These are phyloP conservation scores for Chironomus striatipennis DNA, from an alignment of 1,140 invertebrate species.

Conservation along the genomic window DNA sequence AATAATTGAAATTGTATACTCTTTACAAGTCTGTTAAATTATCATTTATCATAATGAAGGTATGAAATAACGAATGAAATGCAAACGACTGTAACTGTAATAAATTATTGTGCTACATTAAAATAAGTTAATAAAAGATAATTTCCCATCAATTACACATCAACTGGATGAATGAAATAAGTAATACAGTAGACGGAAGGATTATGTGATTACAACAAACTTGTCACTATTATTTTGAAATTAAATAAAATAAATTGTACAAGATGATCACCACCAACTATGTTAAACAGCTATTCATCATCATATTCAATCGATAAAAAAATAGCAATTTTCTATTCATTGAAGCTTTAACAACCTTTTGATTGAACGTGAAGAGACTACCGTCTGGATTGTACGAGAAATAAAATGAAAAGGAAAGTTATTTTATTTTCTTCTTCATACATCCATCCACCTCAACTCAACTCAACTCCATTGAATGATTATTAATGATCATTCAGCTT, in stretches of 20 bases:
- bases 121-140: background rate
- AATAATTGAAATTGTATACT: too few relatives aligned
- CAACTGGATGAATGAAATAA: background rate
- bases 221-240: background rate
- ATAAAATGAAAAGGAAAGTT: background rate
- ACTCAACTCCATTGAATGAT: background rate
- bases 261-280: too few relatives aligned
- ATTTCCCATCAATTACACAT: background rate
- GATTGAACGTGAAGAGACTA: background rate
- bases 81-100: background rate
- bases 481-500: constrained; percentile 9
- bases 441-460: background rate
- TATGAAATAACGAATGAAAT: background rate
- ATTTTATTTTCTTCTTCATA: background rate
- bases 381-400: background rate
- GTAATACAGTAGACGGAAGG: background rate
- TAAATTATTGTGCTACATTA: background rate
- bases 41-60: background rate
- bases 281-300: too few relatives aligned
- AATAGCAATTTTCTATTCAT: background rate
- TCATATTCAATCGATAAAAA: background rate
- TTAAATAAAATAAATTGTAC: background rate
- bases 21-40: too few relatives aligned
- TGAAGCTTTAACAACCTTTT: background rate
- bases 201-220: background rate